Evolutionary conservation across 2,113 vertebrate species (phyloP), one percentile per base, ranked within the genome.

Genomic region (Centropus bengalensis): DNA sequence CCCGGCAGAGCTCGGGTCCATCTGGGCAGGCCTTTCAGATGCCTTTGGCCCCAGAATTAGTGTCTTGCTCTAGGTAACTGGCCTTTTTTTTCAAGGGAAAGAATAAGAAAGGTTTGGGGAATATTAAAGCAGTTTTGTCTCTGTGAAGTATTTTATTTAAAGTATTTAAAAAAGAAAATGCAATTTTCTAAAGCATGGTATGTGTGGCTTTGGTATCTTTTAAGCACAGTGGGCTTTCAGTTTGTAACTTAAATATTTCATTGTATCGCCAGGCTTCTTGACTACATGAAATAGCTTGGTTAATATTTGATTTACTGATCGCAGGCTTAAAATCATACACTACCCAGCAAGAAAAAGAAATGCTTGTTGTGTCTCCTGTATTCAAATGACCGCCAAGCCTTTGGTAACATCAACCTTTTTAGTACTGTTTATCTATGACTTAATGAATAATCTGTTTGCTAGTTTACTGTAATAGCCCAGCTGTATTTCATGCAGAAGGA

Each of bases 371-470:
- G 75, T 76, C 59, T 91, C 28, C 58, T 82, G 32, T 80, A 56
- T 88, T 90, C 40, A 64, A 79, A 36, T 67, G 79, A 79, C 63
- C 87, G 90, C 90, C 79, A 92, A 88, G 69, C 82, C 44, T 86
- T 92, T 86, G 71, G 59, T 89, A 81, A 32, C 69, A 82, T 70
- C 73, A 68, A 51, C 68, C 77, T 26, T 91, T 94, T 59, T 67
- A 79, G 52, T 91, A 3, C 38, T 82, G 45, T 88, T 94, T 95
- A 81, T 91, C 87, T 94, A 10, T 96, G 83, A 74, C 52, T 95
- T 95, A 83, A 78, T 88, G 24, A 86, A n/a, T 89, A 83, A 90
- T 96, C 79, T 59, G 76, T 60, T 96, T 88, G 66, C 82, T 94
- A 55, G 87, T 80, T 93, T 91, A 69, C 71, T 86, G 91, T 79